Evolutionary conservation across 2,797 vertebrate species (phyloP), one percentile per base, ranked within the genome.

Genomic region (Dryobates pubescens): DNA sequence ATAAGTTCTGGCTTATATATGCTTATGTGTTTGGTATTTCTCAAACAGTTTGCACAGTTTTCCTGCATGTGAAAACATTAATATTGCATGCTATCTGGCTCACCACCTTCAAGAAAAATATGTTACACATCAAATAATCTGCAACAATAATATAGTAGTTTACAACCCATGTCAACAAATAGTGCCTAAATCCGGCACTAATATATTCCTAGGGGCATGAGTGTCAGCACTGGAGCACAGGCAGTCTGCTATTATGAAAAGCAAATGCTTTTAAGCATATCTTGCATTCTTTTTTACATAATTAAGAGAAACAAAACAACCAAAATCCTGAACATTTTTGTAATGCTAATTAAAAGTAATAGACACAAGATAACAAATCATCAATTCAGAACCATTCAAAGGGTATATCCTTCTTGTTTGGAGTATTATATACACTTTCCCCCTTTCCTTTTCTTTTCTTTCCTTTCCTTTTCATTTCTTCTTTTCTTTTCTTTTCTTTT

Each of bases 341-440:
- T 93, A 96, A 90, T 75, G 17, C 69, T 96, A 95, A 93, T 95
- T 94, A 82, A 94, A 96, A 96, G 14, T 68, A 95, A 90, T 82
- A 94, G 89, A 89, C 70, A 80, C 62, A 95, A 92, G 89, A 76
- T 69, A 91, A 87, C 58, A 96, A 96, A 92, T 94, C 73, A 94
- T 41, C 69, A 89, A 72, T 93, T 96, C 82, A 96, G 94, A 43
- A 43, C 41, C 41, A 17, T 43, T 43, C 41, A 43, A 43, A 43
- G 41, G 41, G 41, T 17, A 43, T 43, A 17, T 16, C 14, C 41
- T 43, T 16, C 41, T 43, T 43, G 6, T 43, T 43, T 43, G 41
- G 8, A 81, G 32, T 43, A 16, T 43, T 43, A 43, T 16, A 10
- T 12, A n/a, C n/a, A n/a, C n/a, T 9, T 36, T 36, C 36, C 8